Base-by-base conservation (phyloP, 2,797 vertebrate genomes). In the Danio aesculapii region DNA sequence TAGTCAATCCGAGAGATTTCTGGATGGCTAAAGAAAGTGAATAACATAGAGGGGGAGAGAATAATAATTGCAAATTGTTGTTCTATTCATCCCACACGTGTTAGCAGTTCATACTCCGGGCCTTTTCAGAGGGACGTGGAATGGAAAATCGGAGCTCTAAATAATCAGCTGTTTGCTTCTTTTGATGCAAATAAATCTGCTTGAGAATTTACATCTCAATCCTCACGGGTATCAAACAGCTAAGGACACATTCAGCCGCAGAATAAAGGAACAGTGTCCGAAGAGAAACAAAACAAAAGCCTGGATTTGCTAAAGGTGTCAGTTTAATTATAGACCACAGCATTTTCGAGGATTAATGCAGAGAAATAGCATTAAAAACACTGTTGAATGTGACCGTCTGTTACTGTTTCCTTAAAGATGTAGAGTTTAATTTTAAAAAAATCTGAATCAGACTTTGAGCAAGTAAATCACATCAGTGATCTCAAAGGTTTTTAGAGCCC, bases 121-220 rank as follows among this genome's bases (percentile, higher is more conserved):
- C 70, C 64, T 68, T 30, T 75, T 73, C 64, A 75, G 68, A 68
- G 14, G 58, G 43, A 72, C 19, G 43, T 11, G 61, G 49, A 80
- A 58, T 77, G 43, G 75, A 76, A 81, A 70, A 47, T 63, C 30
- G 43, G 63, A 64, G 53, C 72, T 46, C 19, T 75, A 79, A 71
- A 79, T 80, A 73, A 80, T 85, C 71, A 86, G 72, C 74, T 55
- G 49, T 77, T 79, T 74, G 64, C 71, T 86, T 86, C 67, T 86
- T 84, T 78, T 84, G 67, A 88, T 88, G 86, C 81, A 81, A 84
- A 86, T 85, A 72, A 68, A 77, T 66, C 50, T 68, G 62, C 62
- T 71, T 77, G 77, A 75, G 57, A 47, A 85, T 88, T 88, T 81
- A 85, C 82, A 87, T 86, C 83, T 85, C 79, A 89, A 86, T 86